Evolutionary conservation across 2,888 invertebrate genomes (phyloP).

Genomic region (Ornithoptera alexandrae): DNA sequence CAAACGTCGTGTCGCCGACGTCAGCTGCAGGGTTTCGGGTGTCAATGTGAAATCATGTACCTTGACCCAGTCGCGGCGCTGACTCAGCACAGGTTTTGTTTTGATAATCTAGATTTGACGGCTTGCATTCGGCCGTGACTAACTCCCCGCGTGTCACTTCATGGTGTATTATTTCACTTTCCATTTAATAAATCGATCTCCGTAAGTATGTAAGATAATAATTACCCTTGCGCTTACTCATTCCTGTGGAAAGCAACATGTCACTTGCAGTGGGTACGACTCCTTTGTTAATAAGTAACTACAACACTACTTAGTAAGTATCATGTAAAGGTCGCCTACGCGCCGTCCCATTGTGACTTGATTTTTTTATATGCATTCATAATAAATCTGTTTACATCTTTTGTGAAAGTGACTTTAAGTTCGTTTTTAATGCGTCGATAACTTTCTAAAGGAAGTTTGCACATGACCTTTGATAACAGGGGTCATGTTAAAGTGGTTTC

Average conservation of each 20-base stretch:
- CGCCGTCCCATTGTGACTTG: too few species aligned
- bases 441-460: slow-evolving; percentile 20
- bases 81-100: slow-evolving; percentile 12
- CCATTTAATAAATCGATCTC: too few species aligned
- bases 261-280: too few species aligned
- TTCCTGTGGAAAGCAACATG: too few species aligned
- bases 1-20: too few species aligned
- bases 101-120: slow-evolving; percentile 10
- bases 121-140: not conserved
- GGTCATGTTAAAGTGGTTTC: slow-evolving; percentile 17
- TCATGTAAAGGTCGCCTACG: too few species aligned
- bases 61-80: slow-evolving; percentile 19
- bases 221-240: too few species aligned
- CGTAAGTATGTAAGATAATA: too few species aligned
- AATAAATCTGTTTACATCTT: slow-evolving; percentile 4
- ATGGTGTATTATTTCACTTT: too few species aligned
- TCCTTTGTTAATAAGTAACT: too few species aligned
- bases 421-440: slow-evolving; percentile 4
- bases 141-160: not conserved
- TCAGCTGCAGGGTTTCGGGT: slow-evolving; percentile 6
- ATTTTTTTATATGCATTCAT: too few species aligned
- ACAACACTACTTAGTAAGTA: too few species aligned
- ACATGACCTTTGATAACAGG: slow-evolving; percentile 9
- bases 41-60: slow-evolving; percentile 10
- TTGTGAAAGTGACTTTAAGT: slow-evolving; percentile 14